Conservation (phyloP, 2,888 invertebrate genomes). For the Hirudinaria manillensis region DNA sequence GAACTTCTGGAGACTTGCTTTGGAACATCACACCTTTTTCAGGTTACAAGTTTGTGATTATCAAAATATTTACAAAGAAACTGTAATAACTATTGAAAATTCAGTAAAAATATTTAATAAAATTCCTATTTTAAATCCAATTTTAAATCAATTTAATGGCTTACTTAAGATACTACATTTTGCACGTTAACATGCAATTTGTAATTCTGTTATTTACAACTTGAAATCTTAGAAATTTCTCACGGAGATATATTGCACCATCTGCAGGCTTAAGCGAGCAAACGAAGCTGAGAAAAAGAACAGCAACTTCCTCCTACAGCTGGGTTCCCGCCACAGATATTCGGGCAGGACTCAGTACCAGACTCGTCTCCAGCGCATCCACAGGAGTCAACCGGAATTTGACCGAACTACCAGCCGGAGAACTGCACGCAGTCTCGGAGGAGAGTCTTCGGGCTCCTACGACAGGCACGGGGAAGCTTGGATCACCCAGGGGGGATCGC, state of each 20-base stretch:
- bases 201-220: too few species aligned
- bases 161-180: too few species aligned
- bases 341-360: constrained; percentile 94
- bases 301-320: constrained; percentile 47
- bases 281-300: constrained; percentile 56
- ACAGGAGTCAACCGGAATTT: constrained; percentile 76
- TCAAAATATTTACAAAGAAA: too few species aligned
- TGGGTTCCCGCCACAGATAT: constrained; percentile 72
- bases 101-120: too few species aligned
- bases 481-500: constrained; percentile 14
- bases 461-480: constrained; percentile 21
- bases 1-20: constrained; percentile 95
- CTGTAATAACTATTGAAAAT: too few species aligned
- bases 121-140: too few species aligned
- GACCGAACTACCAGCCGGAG: constrained; percentile 55
- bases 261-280: constrained; percentile 60
- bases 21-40: constrained; percentile 99
- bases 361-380: constrained; percentile 71
- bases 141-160: too few species aligned
- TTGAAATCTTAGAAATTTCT: not conserved
- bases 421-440: constrained; percentile 33
- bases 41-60: constrained; percentile 55
- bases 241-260: not conserved
- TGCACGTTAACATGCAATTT: too few species aligned
- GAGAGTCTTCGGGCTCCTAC: not conserved